Percentiles rank a stretch among this genome's conserved stretches.
Conservation (phyloP, 2,113 vertebrate genomes). For the Ceuthmochares aereus region DNA sequence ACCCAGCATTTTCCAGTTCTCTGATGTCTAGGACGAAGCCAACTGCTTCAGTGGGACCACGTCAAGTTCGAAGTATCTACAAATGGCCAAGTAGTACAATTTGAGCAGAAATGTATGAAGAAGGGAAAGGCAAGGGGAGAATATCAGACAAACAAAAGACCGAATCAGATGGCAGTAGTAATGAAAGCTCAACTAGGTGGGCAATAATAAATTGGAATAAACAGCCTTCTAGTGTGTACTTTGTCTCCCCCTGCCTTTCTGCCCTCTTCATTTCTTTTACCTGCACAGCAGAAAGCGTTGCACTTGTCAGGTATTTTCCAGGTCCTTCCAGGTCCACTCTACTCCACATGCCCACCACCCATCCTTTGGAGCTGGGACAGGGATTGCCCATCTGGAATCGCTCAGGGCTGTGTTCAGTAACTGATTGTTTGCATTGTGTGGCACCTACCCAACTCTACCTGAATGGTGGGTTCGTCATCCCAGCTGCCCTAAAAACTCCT, state of each 20-base stretch:
- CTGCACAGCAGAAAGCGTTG: neutral
- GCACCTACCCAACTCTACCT: neutral
- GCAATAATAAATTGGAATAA: neutral
- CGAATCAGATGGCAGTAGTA: neutral
- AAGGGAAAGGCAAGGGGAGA: neutral
- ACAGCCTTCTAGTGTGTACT: slow-evolving; percentile 7
- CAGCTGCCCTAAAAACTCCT: neutral
- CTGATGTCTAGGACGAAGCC: neutral
- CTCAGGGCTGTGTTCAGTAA: neutral
- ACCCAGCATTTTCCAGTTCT: neutral
- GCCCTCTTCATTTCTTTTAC: neutral
- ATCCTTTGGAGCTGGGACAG: neutral
- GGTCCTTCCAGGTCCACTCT: neutral
- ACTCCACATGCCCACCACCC: neutral
- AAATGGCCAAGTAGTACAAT: neutral
- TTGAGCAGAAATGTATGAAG: neutral
- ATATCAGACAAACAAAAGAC: neutral
- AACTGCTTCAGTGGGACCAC: neutral
- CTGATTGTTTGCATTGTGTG: neutral
- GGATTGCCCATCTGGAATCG: neutral
- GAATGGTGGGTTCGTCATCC: neutral
- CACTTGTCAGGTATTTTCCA: neutral
- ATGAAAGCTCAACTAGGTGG: neutral
- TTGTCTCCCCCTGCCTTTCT: slow-evolving; percentile 47
- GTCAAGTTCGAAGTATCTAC: neutral